These are phyloP conservation scores for Mormyrus proboscirostris DNA, from an alignment of 2,797 vertebrate species.

Conservation along the genomic window DNA sequence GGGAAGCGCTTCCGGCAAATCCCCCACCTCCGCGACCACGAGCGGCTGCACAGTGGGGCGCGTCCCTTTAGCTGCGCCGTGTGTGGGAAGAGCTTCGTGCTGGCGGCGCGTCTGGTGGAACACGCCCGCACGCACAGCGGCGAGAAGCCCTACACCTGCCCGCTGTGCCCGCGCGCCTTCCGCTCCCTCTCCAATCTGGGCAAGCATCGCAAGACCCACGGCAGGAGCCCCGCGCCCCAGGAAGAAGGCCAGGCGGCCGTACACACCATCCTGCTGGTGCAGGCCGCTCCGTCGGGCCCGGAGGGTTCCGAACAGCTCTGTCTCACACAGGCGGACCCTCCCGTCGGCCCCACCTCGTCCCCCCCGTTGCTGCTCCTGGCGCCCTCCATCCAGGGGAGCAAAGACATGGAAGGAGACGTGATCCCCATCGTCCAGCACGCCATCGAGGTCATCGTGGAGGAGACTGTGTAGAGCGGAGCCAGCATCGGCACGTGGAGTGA, in stretches of 20 bases:
- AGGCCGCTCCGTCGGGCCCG: constrained; percentile 6
- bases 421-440: constrained; percentile 25
- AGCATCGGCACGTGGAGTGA: background rate
- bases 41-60: constrained; percentile 48
- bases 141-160: constrained; percentile 56
- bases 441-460: constrained; percentile 30
- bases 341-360: constrained; percentile 45
- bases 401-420: constrained; percentile 13
- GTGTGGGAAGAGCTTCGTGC: constrained; percentile 63
- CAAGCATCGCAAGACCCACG: constrained; percentile 36
- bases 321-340: constrained; percentile 44
- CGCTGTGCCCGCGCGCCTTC: constrained; percentile 47
- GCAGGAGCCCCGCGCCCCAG: background rate
- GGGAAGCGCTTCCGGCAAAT: constrained; percentile 44
- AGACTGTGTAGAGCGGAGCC: constrained; percentile 22
- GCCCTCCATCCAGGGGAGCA: constrained; percentile 14
- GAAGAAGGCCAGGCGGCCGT: constrained; percentile 23
- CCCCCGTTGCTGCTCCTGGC: constrained; percentile 24
- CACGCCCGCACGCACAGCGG: constrained; percentile 63
- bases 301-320: background rate
- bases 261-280: constrained; percentile 30
- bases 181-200: constrained; percentile 52
- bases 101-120: constrained; percentile 58
- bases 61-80: constrained; percentile 59
- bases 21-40: constrained; percentile 50